phyloP scores from a whole-genome alignment of 92 coral and sea anemone genomes.

The Zoanthus gigantus region DNA sequence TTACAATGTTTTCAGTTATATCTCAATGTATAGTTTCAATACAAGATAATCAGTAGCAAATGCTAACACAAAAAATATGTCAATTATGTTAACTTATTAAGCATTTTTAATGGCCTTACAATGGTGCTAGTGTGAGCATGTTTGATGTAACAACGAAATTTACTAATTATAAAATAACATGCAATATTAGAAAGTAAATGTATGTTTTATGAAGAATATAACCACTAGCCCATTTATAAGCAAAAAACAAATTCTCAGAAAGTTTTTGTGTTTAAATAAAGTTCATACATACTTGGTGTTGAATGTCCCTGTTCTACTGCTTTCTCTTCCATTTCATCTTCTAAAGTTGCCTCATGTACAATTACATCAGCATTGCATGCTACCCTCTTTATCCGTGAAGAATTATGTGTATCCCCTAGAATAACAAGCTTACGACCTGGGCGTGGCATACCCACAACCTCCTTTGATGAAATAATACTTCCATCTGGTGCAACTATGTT shows the following conservation, averaged over 20 bases:
- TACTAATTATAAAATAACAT: no score
- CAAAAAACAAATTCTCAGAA: neutral
- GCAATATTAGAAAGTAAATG: no score
- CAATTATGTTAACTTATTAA: no score
- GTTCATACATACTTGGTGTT: constrained; percentile 82
- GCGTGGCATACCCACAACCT: constrained; percentile 82
- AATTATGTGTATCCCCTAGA: constrained; percentile 92
- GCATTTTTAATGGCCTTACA: no score
- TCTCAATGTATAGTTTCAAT: no score
- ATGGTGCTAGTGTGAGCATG: no score
- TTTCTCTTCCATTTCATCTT: constrained; percentile 83
- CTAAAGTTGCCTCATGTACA: constrained; percentile 95
- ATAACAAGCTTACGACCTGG: constrained; percentile 92
- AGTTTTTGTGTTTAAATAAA: no score
- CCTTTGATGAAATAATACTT: constrained; percentile 67
- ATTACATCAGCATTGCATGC: constrained; percentile 83
- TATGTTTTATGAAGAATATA: neutral
- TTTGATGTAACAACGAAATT: no score
- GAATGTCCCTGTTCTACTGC: constrained; percentile 94
- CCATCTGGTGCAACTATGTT: constrained; percentile 79
- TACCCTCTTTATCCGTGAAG: constrained; percentile 62
- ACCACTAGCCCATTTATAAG: neutral
- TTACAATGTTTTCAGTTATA: no score
- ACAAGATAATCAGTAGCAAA: no score
- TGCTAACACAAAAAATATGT: no score